A percentile compares a stretch with the other conserved stretches of the same genome.
These are phyloP conservation scores for Opisthocomus hoazin DNA, from an alignment of 2,113 vertebrate species.

Conservation along the genomic window DNA sequence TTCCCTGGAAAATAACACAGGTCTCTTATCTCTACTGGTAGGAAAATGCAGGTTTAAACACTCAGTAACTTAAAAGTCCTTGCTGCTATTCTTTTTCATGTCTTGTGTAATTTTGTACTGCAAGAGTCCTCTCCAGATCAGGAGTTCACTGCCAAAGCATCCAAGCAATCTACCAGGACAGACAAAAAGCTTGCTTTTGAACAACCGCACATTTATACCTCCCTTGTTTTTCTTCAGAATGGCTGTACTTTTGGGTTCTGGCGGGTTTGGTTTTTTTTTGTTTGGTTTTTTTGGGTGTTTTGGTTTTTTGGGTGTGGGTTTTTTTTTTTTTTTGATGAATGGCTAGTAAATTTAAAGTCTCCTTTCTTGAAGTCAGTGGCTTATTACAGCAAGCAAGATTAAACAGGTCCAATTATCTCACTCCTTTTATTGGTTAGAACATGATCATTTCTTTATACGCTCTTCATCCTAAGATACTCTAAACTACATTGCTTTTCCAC, in stretches of 20 bases:
- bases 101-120: neutral
- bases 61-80: neutral
- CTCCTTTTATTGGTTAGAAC: neutral
- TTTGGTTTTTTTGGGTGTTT: too few species aligned
- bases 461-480: neutral
- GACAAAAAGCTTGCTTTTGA: constrained; percentile 19
- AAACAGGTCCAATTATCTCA: neutral
- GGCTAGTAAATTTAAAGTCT: neutral
- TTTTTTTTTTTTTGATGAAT: neutral
- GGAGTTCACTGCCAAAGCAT: neutral
- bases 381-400: neutral
- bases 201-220: neutral
- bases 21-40: neutral
- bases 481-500: neutral
- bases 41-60: neutral
- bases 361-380: neutral
- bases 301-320: neutral
- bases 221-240: neutral
- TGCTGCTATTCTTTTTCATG: neutral
- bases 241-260: neutral
- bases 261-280: too few species aligned
- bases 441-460: neutral
- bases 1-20: neutral
- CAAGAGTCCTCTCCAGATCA: neutral
- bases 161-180: neutral